Evolutionary conservation across 2,113 vertebrate species (phyloP).

Genomic region (Nothoprocta perdicaria): DNA sequence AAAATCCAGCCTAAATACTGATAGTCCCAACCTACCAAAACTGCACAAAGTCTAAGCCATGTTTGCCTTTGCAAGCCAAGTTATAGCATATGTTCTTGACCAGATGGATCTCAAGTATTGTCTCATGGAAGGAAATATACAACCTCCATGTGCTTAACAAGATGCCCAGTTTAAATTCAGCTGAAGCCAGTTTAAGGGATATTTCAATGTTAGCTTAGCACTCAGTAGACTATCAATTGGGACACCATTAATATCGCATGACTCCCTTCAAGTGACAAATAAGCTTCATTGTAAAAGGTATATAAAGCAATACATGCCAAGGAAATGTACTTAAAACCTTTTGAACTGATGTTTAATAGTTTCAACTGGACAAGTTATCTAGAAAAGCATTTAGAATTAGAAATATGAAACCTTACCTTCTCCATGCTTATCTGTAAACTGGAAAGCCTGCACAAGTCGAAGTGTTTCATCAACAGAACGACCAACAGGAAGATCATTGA

Average conservation of each 20-base stretch:
- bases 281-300: not conserved
- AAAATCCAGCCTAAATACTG: not conserved
- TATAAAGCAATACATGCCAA: too few species aligned
- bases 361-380: not conserved
- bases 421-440: conserved; percentile 96
- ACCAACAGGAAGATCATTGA: conserved; percentile 98
- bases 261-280: not conserved
- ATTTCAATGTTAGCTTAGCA: not conserved
- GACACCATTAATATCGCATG: not conserved
- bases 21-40: not conserved
- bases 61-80: not conserved
- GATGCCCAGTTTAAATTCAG: not conserved
- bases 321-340: not conserved
- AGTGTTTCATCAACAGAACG: conserved; percentile 94
- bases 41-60: not conserved
- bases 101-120: not conserved
- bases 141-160: not conserved
- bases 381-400: not conserved
- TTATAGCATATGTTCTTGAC: not conserved
- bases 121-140: not conserved
- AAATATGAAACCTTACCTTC: conserved; percentile 85
- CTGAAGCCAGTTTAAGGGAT: not conserved
- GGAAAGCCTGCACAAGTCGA: conserved; percentile 95
- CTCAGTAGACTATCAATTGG: not conserved
- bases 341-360: not conserved